phyloP scores from a whole-genome alignment of 2,113 vertebrate species.

The Terrapene triunguis region DNA sequence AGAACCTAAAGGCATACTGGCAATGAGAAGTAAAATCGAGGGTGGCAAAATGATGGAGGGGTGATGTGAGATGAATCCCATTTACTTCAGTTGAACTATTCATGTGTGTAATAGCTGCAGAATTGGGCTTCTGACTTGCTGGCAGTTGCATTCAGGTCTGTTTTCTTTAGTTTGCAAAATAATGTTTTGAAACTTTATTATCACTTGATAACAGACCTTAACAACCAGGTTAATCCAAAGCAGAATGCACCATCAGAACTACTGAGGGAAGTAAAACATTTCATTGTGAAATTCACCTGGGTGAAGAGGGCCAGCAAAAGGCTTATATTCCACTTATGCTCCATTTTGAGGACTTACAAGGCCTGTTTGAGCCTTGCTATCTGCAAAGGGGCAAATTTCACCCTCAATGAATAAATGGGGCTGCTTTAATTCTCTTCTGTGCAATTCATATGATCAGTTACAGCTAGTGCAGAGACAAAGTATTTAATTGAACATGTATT shows the following conservation, averaged over 20 bases:
- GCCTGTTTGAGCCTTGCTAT: neutral
- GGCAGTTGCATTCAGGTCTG: neutral
- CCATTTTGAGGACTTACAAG: neutral
- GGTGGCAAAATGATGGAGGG: neutral
- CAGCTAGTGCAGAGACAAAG: neutral
- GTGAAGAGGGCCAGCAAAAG: neutral
- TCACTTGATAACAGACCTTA: rapidly evolving
- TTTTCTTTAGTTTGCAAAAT: neutral
- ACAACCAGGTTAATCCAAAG: neutral
- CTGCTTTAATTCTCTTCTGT: neutral
- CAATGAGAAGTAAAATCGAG: neutral
- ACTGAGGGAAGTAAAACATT: neutral
- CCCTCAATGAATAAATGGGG: neutral
- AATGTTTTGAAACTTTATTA: neutral
- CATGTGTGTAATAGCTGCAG: neutral
- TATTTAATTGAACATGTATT: neutral
- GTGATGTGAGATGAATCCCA: neutral
- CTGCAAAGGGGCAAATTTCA: rapidly evolving
- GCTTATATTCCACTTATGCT: neutral
- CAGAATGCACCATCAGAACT: neutral
- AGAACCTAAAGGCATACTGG: neutral
- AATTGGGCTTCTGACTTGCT: neutral
- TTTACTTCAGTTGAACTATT: neutral
- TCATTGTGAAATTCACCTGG: neutral
- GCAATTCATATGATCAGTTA: neutral